Evolutionary conservation across 2,113 vertebrate species (phyloP), one percentile per base, ranked within the genome.

Genomic region (Poecile atricapillus): DNA sequence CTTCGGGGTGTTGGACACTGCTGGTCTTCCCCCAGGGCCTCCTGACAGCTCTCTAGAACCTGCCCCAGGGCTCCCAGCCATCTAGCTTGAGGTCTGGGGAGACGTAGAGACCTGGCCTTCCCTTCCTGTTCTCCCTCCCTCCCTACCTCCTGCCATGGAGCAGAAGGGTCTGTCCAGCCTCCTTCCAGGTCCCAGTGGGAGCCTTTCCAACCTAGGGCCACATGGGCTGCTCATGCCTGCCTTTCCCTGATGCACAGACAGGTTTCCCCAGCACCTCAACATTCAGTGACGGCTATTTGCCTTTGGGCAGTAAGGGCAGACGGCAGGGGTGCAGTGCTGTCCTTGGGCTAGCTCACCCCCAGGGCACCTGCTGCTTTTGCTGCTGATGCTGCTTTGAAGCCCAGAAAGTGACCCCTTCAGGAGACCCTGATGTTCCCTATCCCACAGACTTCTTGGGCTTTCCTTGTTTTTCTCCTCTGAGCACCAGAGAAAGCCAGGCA

Each of bases 321-420:
- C 22, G 53, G 11, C n/a, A 68, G 17, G 9, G 9, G 2, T 53
- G 20, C 2, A 6, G 13, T 19, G 24, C 21, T 53, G n/a, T 33
- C 30, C 25, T 41, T 39, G 11, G n/a, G 11, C 24, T 46, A 14
- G 19, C 53, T 41, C 1, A 0, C 25, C 30, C 39, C 68, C 11
- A 23, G 25, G 63, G 14, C 39, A 68, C 30, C 39, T 62, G 24
- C n/a, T 67, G 31, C 30, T 63, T 9, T 2, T 49, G 28, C 18
- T 50, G 31, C 8, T 69, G n/a, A 56, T 79, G 25, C 31, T 65
- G n/a, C 46, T 68, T 47, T 62, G 46, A 55, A 55, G n/a, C 5
- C 12, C 27, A 50, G 11, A 65, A 88, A 27, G 10, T 23, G 22
- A 37, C 10, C 7, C 27, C 8, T 33, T 43, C 10, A 19, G 37